Percentiles rank a stretch among this genome's conserved stretches.
phyloP scores from a whole-genome alignment of 2,113 vertebrate species.

The Lepisosteus oculatus region DNA sequence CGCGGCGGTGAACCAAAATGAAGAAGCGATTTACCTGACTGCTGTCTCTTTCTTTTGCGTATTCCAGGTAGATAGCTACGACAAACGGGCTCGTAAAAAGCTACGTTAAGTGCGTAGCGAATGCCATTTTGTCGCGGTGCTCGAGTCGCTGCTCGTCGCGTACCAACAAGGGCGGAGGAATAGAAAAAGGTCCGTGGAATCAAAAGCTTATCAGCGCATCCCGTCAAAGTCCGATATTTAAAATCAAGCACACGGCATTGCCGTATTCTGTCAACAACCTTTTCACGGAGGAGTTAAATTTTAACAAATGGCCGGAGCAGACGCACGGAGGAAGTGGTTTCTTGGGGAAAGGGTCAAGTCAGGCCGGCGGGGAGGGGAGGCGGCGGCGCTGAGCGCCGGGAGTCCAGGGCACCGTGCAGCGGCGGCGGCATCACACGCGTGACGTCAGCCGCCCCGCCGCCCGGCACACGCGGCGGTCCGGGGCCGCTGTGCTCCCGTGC shows the following conservation, averaged over 20 bases:
- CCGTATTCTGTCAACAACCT: slow-evolving; percentile 52
- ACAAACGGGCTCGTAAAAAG: slow-evolving; percentile 6
- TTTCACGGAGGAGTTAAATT: slow-evolving; percentile 64
- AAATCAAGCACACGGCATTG: not conserved
- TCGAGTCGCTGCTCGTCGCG: not conserved
- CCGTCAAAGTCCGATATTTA: too few species aligned
- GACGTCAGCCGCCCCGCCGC: too few species aligned
- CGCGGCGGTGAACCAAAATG: too few species aligned
- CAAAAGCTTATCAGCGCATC: too few species aligned
- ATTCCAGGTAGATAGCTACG: not conserved
- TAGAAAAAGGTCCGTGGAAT: too few species aligned
- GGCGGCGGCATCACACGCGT: too few species aligned
- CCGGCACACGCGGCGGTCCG: too few species aligned
- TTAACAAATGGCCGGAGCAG: slow-evolving; percentile 68
- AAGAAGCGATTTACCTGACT: too few species aligned
- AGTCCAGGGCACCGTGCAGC: slow-evolving; percentile 30
- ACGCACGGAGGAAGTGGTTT: slow-evolving; percentile 73
- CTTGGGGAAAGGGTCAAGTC: slow-evolving; percentile 70
- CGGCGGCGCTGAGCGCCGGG: slow-evolving; percentile 52
- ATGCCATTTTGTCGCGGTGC: too few species aligned
- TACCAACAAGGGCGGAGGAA: too few species aligned
- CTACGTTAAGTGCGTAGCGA: not conserved
- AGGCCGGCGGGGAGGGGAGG: slow-evolving; percentile 43
- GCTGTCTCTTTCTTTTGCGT: slow-evolving; percentile 17
- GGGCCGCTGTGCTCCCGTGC: too few species aligned